Evolutionary conservation across 2,888 invertebrate species (phyloP).

Genomic region (Petrophora chlorosata): DNA sequence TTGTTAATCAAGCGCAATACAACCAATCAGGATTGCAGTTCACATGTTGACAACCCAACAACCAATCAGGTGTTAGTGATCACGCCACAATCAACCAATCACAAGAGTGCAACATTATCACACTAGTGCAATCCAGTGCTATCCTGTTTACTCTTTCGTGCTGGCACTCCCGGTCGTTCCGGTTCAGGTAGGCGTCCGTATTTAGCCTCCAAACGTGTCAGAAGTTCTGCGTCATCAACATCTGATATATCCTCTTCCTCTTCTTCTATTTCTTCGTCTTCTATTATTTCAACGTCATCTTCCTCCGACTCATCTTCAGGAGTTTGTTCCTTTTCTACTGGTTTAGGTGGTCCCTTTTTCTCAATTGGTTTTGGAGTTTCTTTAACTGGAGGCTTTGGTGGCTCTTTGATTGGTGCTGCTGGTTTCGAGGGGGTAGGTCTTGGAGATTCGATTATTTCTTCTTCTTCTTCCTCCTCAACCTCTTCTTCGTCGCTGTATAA

Average conservation of each 20-base stretch:
- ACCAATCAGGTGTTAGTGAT: too few relatives aligned
- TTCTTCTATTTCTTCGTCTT: constrained; percentile 75
- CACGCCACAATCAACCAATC: too few relatives aligned
- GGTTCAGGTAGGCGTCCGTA: constrained; percentile 87
- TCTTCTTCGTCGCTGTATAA: constrained; percentile 70
- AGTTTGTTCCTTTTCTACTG: constrained; percentile 44
- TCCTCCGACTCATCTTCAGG: constrained; percentile 53
- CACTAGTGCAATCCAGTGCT: constrained; percentile 17
- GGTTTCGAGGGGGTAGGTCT: constrained; percentile 12
- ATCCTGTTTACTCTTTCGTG: constrained; percentile 73
- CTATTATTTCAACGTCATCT: constrained; percentile 76
- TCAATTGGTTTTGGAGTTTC: constrained; percentile 51
- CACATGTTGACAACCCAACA: too few relatives aligned
- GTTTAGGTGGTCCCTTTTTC: constrained; percentile 19
- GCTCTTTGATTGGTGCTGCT: constrained; percentile 37
- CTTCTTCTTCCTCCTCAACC: constrained; percentile 57
- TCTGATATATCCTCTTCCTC: constrained; percentile 84
- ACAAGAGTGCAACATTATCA: constrained; percentile 1
- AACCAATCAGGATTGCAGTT: too few relatives aligned
- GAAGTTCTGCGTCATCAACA: constrained; percentile 87
- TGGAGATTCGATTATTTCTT: constrained; percentile 47
- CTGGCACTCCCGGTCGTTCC: constrained; percentile 72
- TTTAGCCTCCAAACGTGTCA: constrained; percentile 88
- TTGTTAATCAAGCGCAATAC: constrained; percentile 44
- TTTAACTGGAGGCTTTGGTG: constrained; percentile 27